A percentile compares a stretch with the other conserved stretches of the same genome.
Conservation (phyloP, 1,140 invertebrate species). For the Euura saliciscinereae region DNA sequence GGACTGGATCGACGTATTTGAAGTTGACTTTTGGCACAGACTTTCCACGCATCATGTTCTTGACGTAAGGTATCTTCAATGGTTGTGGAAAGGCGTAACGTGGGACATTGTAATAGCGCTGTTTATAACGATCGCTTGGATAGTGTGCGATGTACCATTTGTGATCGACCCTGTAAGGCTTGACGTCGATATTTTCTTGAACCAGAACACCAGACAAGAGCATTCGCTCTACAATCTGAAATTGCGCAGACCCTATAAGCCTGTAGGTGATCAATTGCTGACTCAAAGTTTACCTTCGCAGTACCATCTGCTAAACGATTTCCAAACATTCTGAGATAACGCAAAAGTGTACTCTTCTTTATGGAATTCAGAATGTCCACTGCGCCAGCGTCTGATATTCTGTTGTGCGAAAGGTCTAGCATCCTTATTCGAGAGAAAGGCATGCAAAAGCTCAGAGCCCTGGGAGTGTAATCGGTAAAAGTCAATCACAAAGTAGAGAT, state of each 20-base stretch:
- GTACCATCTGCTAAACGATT: slow-evolving; percentile 55
- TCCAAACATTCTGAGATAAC: slow-evolving; percentile 63
- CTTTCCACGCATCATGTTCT: neutral
- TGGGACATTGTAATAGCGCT: slow-evolving; percentile 14
- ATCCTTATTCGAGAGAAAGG: slow-evolving; percentile 61
- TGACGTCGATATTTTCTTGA: slow-evolving; percentile 63
- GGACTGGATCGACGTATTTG: slow-evolving; percentile 13
- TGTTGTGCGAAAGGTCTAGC: slow-evolving; percentile 62
- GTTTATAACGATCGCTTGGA: slow-evolving; percentile 34
- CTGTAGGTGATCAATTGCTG: no score
- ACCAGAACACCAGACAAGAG: slow-evolving; percentile 55
- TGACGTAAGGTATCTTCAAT: slow-evolving; percentile 5
- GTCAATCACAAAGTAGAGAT: slow-evolving; percentile 15
- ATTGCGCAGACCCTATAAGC: neutral
- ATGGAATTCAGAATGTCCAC: slow-evolving; percentile 60
- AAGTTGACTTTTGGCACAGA: slow-evolving; percentile 13
- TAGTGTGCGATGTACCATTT: slow-evolving; percentile 60
- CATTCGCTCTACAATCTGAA: slow-evolving; percentile 59
- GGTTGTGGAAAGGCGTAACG: slow-evolving; percentile 8
- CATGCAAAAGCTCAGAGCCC: slow-evolving; percentile 57
- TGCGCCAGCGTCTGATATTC: slow-evolving; percentile 58
- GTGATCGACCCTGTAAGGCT: slow-evolving; percentile 60
- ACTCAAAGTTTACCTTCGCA: slow-evolving; percentile 41
- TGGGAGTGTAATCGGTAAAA: slow-evolving; percentile 22
- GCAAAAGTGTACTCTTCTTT: slow-evolving; percentile 59